These are phyloP conservation scores for Drosophila mauritiana DNA, from an alignment of 1,140 invertebrate genomes.

Conservation along the genomic window DNA sequence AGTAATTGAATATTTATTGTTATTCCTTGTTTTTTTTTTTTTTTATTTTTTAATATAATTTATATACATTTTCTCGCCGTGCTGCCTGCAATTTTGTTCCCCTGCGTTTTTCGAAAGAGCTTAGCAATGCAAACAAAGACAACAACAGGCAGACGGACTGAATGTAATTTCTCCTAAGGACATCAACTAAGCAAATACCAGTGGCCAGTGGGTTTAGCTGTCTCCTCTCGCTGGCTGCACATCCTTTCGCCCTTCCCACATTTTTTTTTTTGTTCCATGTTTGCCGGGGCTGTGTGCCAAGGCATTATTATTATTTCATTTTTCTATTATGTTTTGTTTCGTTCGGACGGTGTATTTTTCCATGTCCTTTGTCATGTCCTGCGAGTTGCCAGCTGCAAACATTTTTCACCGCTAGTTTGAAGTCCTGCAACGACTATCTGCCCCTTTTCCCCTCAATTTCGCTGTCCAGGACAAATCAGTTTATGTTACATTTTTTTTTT, in stretches of 20 bases:
- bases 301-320: slow-evolving; percentile 52
- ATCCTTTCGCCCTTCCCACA: not conserved
- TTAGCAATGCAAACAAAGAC: slow-evolving; percentile 35
- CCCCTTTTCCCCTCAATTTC: not conserved
- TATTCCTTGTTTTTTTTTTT: no score
- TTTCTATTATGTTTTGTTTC: slow-evolving; percentile 48
- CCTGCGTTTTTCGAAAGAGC: slow-evolving; percentile 36
- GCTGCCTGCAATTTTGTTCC: slow-evolving; percentile 6
- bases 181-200: slow-evolving; percentile 59
- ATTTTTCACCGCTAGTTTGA: slow-evolving; percentile 43
- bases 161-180: slow-evolving; percentile 59
- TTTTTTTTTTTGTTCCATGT: not conserved
- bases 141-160: slow-evolving; percentile 34
- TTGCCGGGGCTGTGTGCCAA: slow-evolving; percentile 16
- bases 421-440: slow-evolving; percentile 1
- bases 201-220: slow-evolving; percentile 28
- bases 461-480: slow-evolving; percentile 35
- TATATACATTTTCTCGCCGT: not conserved
- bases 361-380: slow-evolving; percentile 52
- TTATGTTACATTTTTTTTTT: slow-evolving; percentile 52
- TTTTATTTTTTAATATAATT: no score
- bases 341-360: slow-evolving; percentile 21
- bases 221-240: not conserved
- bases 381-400: slow-evolving; percentile 48
- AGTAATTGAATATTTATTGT: no score